Conservation (phyloP, 2,888 invertebrate species). For the Meloe dianella region DNA sequence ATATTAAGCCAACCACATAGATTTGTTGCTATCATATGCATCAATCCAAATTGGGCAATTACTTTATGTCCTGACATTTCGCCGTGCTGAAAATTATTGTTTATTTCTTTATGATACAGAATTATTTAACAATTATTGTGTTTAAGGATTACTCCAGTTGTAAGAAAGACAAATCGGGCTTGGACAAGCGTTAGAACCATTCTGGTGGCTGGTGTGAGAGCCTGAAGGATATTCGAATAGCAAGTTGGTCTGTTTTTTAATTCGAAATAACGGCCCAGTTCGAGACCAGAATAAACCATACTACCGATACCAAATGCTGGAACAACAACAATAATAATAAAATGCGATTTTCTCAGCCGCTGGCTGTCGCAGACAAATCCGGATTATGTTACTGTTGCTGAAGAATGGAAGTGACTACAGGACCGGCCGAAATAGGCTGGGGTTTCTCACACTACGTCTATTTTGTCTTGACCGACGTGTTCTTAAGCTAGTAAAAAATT, state of each 20-base stretch:
- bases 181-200: constrained; percentile 87
- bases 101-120: neutral
- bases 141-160: constrained; percentile 69
- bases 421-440: too few species aligned
- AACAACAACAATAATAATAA: constrained; percentile 45
- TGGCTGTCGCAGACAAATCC: too few species aligned
- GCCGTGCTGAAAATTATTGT: constrained; percentile 60
- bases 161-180: constrained; percentile 93
- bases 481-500: constrained; percentile 48
- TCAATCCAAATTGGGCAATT: constrained; percentile 85
- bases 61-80: constrained; percentile 71
- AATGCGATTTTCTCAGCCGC: too few species aligned
- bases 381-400: too few species aligned
- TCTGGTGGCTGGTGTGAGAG: constrained; percentile 81
- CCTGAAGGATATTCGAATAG: constrained; percentile 68
- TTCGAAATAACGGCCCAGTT: constrained; percentile 95
- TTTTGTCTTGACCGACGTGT: too few species aligned
- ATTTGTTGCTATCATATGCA: constrained; percentile 94
- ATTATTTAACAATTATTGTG: neutral
- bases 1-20: constrained; percentile 92
- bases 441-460: too few species aligned
- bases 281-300: constrained; percentile 95
- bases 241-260: constrained; percentile 71
- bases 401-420: too few species aligned
- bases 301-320: constrained; percentile 95